A percentile compares a stretch with the other conserved stretches of the same genome.
phyloP scores from a whole-genome alignment of 2,113 vertebrate species.

The Nipponia nippon region DNA sequence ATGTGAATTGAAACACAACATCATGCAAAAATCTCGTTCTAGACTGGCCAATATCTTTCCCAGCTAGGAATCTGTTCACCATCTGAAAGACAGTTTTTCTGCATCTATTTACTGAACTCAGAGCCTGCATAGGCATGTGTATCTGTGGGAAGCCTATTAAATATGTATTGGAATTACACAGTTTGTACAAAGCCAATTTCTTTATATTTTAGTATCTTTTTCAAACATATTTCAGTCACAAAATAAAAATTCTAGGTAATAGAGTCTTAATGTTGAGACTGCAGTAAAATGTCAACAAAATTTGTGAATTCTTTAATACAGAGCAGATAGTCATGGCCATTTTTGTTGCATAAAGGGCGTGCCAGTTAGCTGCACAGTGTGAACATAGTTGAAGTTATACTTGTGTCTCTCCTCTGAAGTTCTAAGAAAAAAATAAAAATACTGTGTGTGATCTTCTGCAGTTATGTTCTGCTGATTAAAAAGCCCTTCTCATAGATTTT shows the following conservation, averaged over 20 bases:
- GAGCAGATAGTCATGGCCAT: neutral
- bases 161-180: slow-evolving; percentile 42
- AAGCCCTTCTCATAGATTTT: neutral
- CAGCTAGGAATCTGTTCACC: neutral
- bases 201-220: slow-evolving; percentile 1
- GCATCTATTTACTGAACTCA: neutral
- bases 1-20: neutral
- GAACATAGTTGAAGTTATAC: neutral
- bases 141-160: slow-evolving; percentile 28
- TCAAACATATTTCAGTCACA: neutral
- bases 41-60: neutral
- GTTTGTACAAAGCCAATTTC: neutral
- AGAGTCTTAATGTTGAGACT: neutral
- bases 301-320: slow-evolving; percentile 25
- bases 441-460: neutral
- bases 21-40: neutral
- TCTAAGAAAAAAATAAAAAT: neutral
- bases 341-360: neutral
- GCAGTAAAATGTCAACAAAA: slow-evolving; percentile 12
- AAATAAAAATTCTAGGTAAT: neutral
- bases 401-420: slow-evolving; percentile 4
- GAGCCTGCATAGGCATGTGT: neutral
- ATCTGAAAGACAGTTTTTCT: neutral
- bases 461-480: neutral
- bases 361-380: neutral